Evolutionary conservation across 1,140 invertebrate genomes (phyloP).

Genomic region (Aphaenogaster ashmeadi): DNA sequence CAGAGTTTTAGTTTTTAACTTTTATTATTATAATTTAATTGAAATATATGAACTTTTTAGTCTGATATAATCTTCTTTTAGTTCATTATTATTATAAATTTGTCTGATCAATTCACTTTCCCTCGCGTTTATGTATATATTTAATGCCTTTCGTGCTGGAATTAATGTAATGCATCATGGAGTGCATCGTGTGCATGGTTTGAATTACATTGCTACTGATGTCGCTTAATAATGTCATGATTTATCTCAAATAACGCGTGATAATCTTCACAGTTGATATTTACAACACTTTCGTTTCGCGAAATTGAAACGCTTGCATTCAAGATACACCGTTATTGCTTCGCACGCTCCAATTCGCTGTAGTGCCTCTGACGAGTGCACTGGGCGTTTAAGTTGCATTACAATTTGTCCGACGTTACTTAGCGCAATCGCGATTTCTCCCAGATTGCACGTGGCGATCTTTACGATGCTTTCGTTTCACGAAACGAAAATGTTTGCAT

Average conservation of each 20-base stretch:
- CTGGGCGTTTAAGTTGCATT: slow-evolving; percentile 30
- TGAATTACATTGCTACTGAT: slow-evolving; percentile 13
- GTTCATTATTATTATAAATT: slow-evolving; percentile 7
- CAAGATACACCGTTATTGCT: slow-evolving; percentile 23
- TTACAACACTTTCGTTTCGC: slow-evolving; percentile 32
- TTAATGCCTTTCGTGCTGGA: neutral
- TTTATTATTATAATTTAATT: neutral
- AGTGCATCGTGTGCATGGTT: neutral
- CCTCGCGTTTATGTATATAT: neutral
- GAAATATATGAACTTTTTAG: neutral
- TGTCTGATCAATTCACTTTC: slow-evolving; percentile 12
- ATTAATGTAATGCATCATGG: slow-evolving; percentile 28
- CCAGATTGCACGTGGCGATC: slow-evolving; percentile 23
- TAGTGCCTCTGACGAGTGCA: neutral
- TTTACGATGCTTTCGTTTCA: slow-evolving; percentile 11
- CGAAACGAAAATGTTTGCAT: neutral
- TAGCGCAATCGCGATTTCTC: slow-evolving; percentile 28
- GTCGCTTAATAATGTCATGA: neutral
- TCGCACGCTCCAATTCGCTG: slow-evolving; percentile 41
- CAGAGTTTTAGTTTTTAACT: neutral
- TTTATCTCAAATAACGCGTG: slow-evolving; percentile 16
- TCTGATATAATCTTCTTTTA: neutral
- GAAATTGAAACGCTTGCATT: slow-evolving; percentile 39
- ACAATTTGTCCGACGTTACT: slow-evolving; percentile 31
- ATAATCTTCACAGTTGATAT: slow-evolving; percentile 21